phyloP scores from a whole-genome alignment of 2,113 vertebrate genomes.

The Ploceus nigricollis region DNA sequence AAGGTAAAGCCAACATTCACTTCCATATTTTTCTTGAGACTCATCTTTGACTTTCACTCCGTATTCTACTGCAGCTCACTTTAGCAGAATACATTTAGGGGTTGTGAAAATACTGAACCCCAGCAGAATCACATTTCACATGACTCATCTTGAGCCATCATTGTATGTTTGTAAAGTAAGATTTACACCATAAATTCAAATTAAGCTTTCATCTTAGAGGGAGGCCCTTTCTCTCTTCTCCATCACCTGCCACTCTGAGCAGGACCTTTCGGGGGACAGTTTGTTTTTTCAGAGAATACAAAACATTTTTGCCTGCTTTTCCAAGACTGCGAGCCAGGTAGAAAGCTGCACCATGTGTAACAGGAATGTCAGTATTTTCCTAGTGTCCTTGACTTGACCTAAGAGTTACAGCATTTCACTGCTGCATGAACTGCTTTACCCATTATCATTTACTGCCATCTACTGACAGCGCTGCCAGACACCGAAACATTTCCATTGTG shows the following conservation, averaged over 20 bases:
- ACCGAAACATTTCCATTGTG: neutral
- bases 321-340: neutral
- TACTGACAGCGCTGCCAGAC: neutral
- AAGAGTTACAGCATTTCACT: neutral
- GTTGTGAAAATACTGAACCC: neutral
- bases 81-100: neutral
- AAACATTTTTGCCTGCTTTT: neutral
- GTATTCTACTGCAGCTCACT: neutral
- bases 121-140: neutral
- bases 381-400: neutral
- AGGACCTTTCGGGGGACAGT: fast-evolving
- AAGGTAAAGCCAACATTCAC: neutral
- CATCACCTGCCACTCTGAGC: neutral
- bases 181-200: neutral
- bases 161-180: neutral
- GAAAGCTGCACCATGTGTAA: neutral
- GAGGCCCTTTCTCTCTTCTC: fast-evolving
- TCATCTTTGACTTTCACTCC: neutral
- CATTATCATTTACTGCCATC: constrained; percentile 29
- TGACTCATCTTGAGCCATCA: neutral
- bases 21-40: neutral
- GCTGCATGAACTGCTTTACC: neutral
- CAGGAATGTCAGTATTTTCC: neutral
- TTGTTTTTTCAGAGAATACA: neutral
- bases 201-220: neutral